phyloP scores from a whole-genome alignment of 2,888 invertebrate genomes.

The Steinernema hermaphroditum region DNA sequence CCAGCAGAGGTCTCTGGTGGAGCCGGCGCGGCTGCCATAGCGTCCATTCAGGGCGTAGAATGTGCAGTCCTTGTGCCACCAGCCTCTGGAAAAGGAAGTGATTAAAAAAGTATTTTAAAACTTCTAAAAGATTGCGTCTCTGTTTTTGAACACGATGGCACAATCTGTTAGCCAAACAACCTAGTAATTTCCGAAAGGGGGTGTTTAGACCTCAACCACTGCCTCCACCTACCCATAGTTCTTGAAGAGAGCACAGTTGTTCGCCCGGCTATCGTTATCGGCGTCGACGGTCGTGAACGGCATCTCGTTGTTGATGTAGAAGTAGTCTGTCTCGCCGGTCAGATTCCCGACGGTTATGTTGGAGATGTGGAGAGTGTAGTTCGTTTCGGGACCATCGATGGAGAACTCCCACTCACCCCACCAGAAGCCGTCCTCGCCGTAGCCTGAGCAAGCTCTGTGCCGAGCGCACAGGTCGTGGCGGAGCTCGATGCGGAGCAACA shows the following conservation, averaged over 20 bases:
- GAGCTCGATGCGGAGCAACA: slow-evolving; percentile 45
- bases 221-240: slow-evolving; percentile 51
- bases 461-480: slow-evolving; percentile 46
- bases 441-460: slow-evolving; percentile 33
- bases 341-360: slow-evolving; percentile 40
- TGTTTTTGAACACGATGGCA: too few relatives aligned
- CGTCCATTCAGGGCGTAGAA: slow-evolving; percentile 46
- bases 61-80: slow-evolving; percentile 55
- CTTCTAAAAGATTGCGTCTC: not conserved
- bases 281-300: slow-evolving; percentile 52
- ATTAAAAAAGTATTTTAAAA: not conserved
- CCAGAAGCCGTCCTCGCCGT: slow-evolving; percentile 43
- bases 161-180: too few relatives aligned
- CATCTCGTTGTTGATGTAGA: slow-evolving; percentile 43
- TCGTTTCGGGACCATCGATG: slow-evolving; percentile 31
- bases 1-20: slow-evolving; percentile 34
- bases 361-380: slow-evolving; percentile 34
- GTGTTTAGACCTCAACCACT: too few relatives aligned
- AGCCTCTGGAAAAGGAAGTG: slow-evolving; percentile 42
- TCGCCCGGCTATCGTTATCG: slow-evolving; percentile 44
- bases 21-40: slow-evolving; percentile 40
- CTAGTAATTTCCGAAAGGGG: too few relatives aligned
- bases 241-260: slow-evolving; percentile 52
- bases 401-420: slow-evolving; percentile 52
- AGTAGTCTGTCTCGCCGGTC: slow-evolving; percentile 36